A percentile compares a stretch with the other conserved stretches of the same genome.
Conservation (phyloP, 2,888 invertebrate species). For the Perithous albicinctus region DNA sequence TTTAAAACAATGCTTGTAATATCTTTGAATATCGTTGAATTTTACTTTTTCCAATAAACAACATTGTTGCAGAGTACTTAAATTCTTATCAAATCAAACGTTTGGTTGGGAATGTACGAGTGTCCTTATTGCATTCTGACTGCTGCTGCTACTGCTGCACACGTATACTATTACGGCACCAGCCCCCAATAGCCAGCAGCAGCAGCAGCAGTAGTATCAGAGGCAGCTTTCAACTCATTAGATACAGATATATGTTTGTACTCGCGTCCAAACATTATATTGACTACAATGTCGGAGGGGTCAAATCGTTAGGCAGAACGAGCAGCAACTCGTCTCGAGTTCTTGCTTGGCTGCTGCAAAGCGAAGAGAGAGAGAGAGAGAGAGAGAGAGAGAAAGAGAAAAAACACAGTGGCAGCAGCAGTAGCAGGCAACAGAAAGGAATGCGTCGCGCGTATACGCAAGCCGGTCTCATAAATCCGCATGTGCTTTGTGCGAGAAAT, state of each 20-base stretch:
- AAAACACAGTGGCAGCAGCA: neutral
- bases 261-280: conserved; percentile 38
- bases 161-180: neutral
- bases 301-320: conserved; percentile 30
- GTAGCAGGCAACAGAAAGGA: neutral
- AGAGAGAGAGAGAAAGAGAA: no score
- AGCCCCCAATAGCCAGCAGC: no score
- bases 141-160: neutral
- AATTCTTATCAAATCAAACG: no score
- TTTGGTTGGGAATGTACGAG: no score
- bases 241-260: conserved; percentile 26
- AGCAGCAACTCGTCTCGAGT: conserved; percentile 20
- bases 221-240: neutral
- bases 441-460: neutral
- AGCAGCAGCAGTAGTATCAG: neutral
- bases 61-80: no score
- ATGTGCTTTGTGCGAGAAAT: conserved; percentile 19
- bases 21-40: no score
- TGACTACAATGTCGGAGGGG: conserved; percentile 40
- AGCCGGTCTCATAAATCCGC: conserved; percentile 21
- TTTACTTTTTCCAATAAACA: no score
- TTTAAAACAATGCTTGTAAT: no score
- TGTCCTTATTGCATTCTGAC: conserved; percentile 11
- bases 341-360: neutral
- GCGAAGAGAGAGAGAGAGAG: no score